phyloP scores from a whole-genome alignment of 2,888 invertebrate genomes.

The Abscondita cerata region DNA sequence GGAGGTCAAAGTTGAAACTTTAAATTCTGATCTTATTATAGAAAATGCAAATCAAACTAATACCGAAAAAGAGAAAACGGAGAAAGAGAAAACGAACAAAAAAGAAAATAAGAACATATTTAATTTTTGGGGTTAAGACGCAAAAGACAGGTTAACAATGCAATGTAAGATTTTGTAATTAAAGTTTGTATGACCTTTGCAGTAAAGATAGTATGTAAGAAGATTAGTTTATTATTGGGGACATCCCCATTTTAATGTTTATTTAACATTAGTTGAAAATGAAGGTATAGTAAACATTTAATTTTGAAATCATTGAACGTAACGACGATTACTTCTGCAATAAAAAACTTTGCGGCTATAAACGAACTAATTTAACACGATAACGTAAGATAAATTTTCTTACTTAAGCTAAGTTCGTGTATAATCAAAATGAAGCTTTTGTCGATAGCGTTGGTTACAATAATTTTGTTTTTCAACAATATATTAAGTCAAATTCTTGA shows the following conservation, averaged over 20 bases:
- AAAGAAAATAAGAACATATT: neutral
- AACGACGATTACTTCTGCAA: too few species aligned
- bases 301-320: too few species aligned
- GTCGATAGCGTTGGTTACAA: neutral
- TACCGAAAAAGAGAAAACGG: neutral
- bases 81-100: neutral
- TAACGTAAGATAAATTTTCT: constrained; percentile 14
- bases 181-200: too few species aligned
- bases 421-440: constrained; percentile 9
- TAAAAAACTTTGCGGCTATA: constrained; percentile 7
- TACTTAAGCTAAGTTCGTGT: neutral
- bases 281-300: too few species aligned
- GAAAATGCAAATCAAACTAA: neutral
- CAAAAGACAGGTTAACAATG: too few species aligned
- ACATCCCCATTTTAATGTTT: too few species aligned
- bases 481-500: neutral
- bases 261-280: too few species aligned
- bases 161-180: too few species aligned
- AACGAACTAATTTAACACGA: constrained; percentile 14
- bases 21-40: neutral
- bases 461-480: neutral
- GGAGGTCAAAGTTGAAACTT: constrained; percentile 7
- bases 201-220: too few species aligned
- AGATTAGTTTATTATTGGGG: too few species aligned
- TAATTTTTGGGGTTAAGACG: neutral